phyloP scores from a whole-genome alignment of 2,113 vertebrate genomes.

The Oophaga pumilio region DNA sequence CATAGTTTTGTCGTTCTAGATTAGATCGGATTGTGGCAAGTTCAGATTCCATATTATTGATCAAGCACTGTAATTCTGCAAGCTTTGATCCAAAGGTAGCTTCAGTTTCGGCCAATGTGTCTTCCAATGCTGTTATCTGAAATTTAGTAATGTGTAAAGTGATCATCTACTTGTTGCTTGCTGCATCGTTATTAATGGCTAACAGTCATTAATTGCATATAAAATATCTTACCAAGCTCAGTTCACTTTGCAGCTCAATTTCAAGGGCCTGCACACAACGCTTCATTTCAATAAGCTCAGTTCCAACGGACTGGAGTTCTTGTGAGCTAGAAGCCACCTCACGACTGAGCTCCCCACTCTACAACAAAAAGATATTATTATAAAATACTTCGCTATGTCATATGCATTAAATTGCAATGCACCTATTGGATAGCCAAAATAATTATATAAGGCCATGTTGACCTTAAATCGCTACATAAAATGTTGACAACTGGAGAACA shows the following conservation, averaged over 20 bases:
- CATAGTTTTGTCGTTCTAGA: constrained; percentile 66
- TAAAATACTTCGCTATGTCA: no score
- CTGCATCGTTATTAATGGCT: neutral
- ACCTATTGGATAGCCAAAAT: no score
- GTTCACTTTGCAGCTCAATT: constrained; percentile 72
- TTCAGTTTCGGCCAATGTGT: constrained; percentile 71
- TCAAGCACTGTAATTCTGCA: constrained; percentile 65
- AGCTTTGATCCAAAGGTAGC: constrained; percentile 66
- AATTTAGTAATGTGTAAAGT: neutral
- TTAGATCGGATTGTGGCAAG: constrained; percentile 62
- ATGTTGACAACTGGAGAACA: no score
- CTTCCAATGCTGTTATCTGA: constrained; percentile 74
- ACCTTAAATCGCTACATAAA: no score
- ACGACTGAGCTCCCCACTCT: constrained; percentile 67
- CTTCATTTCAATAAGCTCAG: constrained; percentile 70
- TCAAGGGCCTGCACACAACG: constrained; percentile 67
- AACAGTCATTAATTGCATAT: neutral
- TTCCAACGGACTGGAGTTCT: constrained; percentile 66
- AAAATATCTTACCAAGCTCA: constrained; percentile 63
- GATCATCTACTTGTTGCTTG: neutral
- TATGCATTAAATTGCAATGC: no score
- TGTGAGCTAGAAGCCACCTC: constrained; percentile 69
- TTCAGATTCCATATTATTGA: constrained; percentile 68
- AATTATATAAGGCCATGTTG: no score
- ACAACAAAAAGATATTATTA: neutral